Conservation (phyloP, 1,140 invertebrate species). For the Scaptomyza graminum region DNA sequence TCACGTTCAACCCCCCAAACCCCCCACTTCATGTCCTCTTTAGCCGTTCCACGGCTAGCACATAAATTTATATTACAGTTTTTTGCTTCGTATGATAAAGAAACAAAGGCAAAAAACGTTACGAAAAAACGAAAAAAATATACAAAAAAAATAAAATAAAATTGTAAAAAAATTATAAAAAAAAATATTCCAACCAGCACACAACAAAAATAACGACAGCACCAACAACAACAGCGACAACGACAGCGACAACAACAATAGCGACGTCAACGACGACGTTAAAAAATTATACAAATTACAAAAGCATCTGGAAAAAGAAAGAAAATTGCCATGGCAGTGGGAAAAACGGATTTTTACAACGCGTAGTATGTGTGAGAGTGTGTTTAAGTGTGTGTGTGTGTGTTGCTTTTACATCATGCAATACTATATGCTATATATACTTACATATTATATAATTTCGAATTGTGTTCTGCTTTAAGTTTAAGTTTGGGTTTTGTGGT, state of each 20-base stretch:
- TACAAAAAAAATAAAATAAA: too few species aligned
- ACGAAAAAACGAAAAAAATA: slow-evolving; percentile 36
- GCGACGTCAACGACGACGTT: slow-evolving; percentile 60
- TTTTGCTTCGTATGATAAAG: slow-evolving; percentile 61
- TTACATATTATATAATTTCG: slow-evolving; percentile 10
- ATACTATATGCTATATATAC: neutral
- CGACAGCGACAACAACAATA: slow-evolving; percentile 16
- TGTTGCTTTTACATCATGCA: slow-evolving; percentile 16
- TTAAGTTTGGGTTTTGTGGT: neutral
- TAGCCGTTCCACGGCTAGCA: slow-evolving; percentile 42
- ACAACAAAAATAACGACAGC: slow-evolving; percentile 22
- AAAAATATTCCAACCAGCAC: slow-evolving; percentile 20
- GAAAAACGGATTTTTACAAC: slow-evolving; percentile 62
- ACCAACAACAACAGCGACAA: slow-evolving; percentile 9
- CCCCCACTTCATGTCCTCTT: slow-evolving; percentile 5
- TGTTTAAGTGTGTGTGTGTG: slow-evolving; percentile 13
- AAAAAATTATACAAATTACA: slow-evolving; percentile 79
- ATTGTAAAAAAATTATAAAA: slow-evolving; percentile 32
- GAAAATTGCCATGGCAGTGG: slow-evolving; percentile 48
- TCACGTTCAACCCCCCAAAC: neutral
- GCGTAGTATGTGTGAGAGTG: slow-evolving; percentile 11
- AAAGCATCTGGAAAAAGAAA: slow-evolving; percentile 58
- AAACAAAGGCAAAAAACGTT: slow-evolving; percentile 60
- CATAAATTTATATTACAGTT: slow-evolving; percentile 78
- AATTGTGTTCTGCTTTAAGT: neutral